Percentiles rank a stretch among this genome's conserved stretches.
Evolutionary conservation across 2,888 invertebrate genomes (phyloP).

Genomic region (Drosophila maculinotata): DNA sequence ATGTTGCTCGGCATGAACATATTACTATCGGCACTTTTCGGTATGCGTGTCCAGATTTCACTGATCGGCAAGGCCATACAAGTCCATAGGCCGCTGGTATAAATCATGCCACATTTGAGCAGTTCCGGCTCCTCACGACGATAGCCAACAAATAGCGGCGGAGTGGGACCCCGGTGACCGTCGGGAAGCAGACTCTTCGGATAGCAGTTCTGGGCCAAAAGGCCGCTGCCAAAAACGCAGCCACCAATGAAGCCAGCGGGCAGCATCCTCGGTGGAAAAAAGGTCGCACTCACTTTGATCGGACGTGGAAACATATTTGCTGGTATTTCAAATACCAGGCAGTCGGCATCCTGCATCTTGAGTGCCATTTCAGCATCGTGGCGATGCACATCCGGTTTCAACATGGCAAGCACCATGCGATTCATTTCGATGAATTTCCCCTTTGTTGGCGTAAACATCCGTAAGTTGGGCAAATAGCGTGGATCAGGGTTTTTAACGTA

Average conservation of each 20-base stretch:
- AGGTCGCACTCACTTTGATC: slow-evolving; percentile 17
- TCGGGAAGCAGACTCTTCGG: slow-evolving; percentile 17
- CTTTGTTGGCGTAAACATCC: not conserved
- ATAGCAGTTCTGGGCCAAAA: slow-evolving; percentile 32
- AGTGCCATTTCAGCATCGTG: slow-evolving; percentile 23
- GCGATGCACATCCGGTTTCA: not conserved
- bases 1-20: not conserved
- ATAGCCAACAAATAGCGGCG: slow-evolving; percentile 42
- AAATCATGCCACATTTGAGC: too few relatives aligned
- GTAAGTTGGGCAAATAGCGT: slow-evolving; percentile 33
- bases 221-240: slow-evolving; percentile 32
- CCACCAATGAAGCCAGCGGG: slow-evolving; percentile 29
- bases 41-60: too few relatives aligned
- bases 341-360: not conserved
- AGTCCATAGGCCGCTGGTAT: too few relatives aligned
- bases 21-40: too few relatives aligned
- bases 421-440: not conserved
- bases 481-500: slow-evolving; percentile 15
- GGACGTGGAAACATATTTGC: slow-evolving; percentile 24
- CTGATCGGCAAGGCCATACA: too few relatives aligned
- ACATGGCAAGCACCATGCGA: slow-evolving; percentile 7
- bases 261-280: slow-evolving; percentile 23
- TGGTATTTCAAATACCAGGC: slow-evolving; percentile 30
- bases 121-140: slow-evolving; percentile 6
- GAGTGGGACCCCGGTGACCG: slow-evolving; percentile 29